phyloP scores from a whole-genome alignment of 2,113 vertebrate species.

The Myotis davidii region DNA sequence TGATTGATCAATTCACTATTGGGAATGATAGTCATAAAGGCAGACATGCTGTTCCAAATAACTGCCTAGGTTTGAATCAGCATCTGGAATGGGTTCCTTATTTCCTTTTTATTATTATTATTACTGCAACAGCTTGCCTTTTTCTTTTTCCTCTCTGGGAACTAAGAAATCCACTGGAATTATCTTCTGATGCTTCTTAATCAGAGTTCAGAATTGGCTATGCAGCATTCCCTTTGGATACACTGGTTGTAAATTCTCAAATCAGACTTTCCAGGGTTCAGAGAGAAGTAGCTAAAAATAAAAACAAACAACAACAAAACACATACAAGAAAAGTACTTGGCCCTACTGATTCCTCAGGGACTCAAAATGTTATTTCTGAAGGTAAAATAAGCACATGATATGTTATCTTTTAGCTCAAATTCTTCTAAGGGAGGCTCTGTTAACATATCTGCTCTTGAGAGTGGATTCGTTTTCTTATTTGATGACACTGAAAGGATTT shows the following conservation, averaged over 20 bases:
- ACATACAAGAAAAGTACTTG: constrained; percentile 12
- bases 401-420: constrained; percentile 44
- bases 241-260: not conserved
- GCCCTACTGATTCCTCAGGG: constrained; percentile 38
- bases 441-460: constrained; percentile 51
- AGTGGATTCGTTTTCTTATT: constrained; percentile 64
- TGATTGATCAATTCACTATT: not conserved
- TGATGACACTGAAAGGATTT: constrained; percentile 73
- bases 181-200: constrained; percentile 16
- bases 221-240: not conserved
- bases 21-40: not conserved
- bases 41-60: not conserved
- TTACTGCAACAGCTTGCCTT: not conserved
- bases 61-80: not conserved
- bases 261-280: not conserved
- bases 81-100: not conserved
- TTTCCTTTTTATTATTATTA: not conserved
- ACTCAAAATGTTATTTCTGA: constrained; percentile 66
- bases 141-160: not conserved
- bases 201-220: not conserved
- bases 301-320: not conserved
- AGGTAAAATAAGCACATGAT: constrained; percentile 61
- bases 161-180: not conserved
- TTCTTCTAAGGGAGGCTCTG: constrained; percentile 61
- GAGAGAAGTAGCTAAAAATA: constrained; percentile 18